Evolutionary conservation across 2,113 vertebrate genomes (phyloP).

Genomic region (Brachyistius frenatus): DNA sequence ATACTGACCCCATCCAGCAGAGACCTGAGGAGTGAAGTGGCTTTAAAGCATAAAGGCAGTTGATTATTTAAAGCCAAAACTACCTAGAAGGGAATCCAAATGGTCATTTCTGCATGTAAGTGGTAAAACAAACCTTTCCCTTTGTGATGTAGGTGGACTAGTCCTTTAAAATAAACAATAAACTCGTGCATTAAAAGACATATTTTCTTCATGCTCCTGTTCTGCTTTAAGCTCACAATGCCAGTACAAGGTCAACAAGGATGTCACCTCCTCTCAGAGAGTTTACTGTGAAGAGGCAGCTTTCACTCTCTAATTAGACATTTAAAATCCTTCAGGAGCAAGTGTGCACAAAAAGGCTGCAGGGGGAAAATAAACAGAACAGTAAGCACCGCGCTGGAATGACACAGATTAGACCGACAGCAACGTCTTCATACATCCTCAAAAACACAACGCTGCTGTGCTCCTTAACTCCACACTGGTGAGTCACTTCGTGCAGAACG

Average conservation of each 20-base stretch:
- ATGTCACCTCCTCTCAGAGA: conserved; percentile 3
- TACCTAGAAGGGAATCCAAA: too few species aligned
- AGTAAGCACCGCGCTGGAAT: too few species aligned
- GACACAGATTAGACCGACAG: neutral
- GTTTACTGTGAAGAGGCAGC: conserved; percentile 5
- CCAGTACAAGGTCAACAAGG: neutral
- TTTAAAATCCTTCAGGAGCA: neutral
- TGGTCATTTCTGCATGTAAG: too few species aligned
- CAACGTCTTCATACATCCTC: neutral
- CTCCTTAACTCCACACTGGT: neutral
- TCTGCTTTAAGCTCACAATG: too few species aligned
- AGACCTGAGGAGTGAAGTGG: too few species aligned
- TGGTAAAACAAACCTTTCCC: neutral
- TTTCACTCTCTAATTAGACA: conserved; percentile 21
- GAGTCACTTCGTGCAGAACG: neutral
- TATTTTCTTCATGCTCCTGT: too few species aligned
- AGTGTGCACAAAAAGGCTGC: neutral
- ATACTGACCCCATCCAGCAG: too few species aligned
- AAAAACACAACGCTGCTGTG: neutral
- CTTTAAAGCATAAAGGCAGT: too few species aligned
- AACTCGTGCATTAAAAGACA: too few species aligned
- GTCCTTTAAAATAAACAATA: too few species aligned
- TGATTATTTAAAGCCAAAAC: too few species aligned
- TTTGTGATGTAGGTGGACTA: neutral
- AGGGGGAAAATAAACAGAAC: neutral